Base-by-base conservation (phyloP, 1,140 invertebrate genomes). In the Watersipora subatra region DNA sequence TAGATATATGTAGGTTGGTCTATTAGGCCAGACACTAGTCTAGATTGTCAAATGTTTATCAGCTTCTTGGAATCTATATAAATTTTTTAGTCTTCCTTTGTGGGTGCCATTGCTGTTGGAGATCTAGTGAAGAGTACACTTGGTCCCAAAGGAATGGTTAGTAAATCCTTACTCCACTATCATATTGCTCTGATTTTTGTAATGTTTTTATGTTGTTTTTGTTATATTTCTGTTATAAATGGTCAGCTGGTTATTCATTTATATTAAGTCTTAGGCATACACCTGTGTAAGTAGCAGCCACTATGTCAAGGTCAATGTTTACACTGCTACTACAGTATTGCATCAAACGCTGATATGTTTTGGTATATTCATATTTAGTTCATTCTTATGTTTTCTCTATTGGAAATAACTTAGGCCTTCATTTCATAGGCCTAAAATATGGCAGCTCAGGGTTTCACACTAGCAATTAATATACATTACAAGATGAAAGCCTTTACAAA, bases 71-170 rank as follows among this genome's bases (percentile, higher is more conserved):
- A n/a, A n/a, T n/a, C n/a, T n/a, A n/a, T n/a, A n/a, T 30, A 64
- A 34, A 34, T 55, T 30, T 73, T 77, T 58, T 69, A 80, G 80
- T 97, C 93, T 46, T 92, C 91, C 73, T 99, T 99, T 79, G 88
- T 98, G 71, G 96, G 96, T 57, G 96, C 94, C 25, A 97, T 97
- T 75, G 93, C 95, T 2, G 95, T 99, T 75, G 97, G 96, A 20
- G 97, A 99, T 82, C 83, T 99, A 59, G 90, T 99, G 0, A 99
- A 98, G 79, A 94, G 91, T 66, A 99, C 97, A 15, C 83, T 99
- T 17, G 97, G 97, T 20, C 97, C 97, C 19, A 99, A 99, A 83
- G 96, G 97, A 76, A 99, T 99, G 97, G 84, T 84, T 72, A 69
- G 73, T 72, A 19, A 26, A 57, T 63, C 2, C 22, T 55, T 25